Evolutionary conservation across 2,888 invertebrate genomes (phyloP), one percentile per base, ranked within the genome.

Genomic region (Notodonta ziczac): DNA sequence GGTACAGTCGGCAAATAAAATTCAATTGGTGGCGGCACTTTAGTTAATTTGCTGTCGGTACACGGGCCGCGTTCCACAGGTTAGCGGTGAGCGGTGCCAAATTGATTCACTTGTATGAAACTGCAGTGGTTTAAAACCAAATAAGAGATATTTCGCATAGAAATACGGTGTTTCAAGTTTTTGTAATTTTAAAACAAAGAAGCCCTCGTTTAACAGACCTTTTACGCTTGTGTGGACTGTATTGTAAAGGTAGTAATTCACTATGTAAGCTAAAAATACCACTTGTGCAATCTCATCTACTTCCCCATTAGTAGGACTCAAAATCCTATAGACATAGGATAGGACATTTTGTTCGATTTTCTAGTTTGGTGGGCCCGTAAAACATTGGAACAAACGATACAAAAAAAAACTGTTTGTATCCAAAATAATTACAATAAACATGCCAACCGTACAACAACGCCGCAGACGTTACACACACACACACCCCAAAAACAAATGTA

Each of bases 11-110:
- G 56, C 63, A 65, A 73, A 76, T 66, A 68, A 68, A 75, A 73
- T 70, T 63, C 57, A 74, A 65, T 64, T 65, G 58, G 63, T 63
- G 53, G 39, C n/a, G 48, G 55, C 66, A 66, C 63, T 77, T 66
- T 59, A 72, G 65, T 70, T 68, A 70, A 67, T 74, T 68, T 75
- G 67, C 69, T 66, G 61, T 59, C 70, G 51, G 66, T 76, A 70
- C 70, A 67, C 62, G 61, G 58, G 16, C 69, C 58, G 52, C 58
- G 54, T 50, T 68, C 76, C 51, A 77, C 77, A 77, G 78, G 77
- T 77, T 70, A 66, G 59, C 64, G 58, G 62, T 5, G 66, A 50
- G 39, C 69, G 61, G 57, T 72, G 78, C 77, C 77, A 78, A 77
- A 72, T 76, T 73, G 71, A 72, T 65, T 65, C 67, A 58, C 58